These are phyloP conservation scores for Apamea epomidion DNA, from an alignment of 2,888 invertebrate genomes.

Conservation along the genomic window DNA sequence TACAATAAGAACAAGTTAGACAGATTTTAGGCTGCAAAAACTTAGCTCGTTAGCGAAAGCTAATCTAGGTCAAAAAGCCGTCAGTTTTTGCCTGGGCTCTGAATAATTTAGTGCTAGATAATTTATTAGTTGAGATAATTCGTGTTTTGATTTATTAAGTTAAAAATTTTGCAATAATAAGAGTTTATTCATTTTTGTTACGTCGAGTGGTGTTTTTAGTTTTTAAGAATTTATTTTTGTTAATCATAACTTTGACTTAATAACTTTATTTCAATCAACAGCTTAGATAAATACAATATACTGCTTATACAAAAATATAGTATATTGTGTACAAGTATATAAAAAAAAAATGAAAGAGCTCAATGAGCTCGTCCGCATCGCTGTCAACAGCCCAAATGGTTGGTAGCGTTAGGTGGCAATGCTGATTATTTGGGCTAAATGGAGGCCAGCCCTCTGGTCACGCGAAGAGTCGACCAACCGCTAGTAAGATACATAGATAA, in stretches of 20 bases:
- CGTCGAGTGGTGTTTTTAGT: not conserved
- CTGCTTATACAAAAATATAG: not conserved
- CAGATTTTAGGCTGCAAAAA: slow-evolving; percentile 28
- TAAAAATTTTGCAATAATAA: not conserved
- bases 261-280: not conserved
- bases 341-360: too few species aligned
- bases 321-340: too few species aligned
- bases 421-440: too few species aligned
- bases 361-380: too few species aligned
- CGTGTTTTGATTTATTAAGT: not conserved
- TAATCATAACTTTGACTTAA: too few species aligned
- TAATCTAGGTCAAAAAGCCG: slow-evolving; percentile 35
- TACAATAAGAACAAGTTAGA: not conserved
- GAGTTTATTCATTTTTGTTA: not conserved
- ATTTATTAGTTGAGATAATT: slow-evolving; percentile 23
- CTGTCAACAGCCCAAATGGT: too few species aligned
- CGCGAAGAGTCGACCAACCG: too few species aligned
- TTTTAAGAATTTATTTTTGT: not conserved
- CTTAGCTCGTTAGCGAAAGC: slow-evolving; percentile 44
- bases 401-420: too few species aligned
- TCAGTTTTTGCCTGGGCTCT: slow-evolving; percentile 31
- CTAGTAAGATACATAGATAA: too few species aligned
- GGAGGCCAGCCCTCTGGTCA: too few species aligned
- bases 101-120: slow-evolving; percentile 41
- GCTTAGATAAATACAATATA: not conserved